Evolutionary conservation across 2,797 vertebrate genomes (phyloP), one percentile per base, ranked within the genome.

Genomic region (Cetoscarus ocellatus): DNA sequence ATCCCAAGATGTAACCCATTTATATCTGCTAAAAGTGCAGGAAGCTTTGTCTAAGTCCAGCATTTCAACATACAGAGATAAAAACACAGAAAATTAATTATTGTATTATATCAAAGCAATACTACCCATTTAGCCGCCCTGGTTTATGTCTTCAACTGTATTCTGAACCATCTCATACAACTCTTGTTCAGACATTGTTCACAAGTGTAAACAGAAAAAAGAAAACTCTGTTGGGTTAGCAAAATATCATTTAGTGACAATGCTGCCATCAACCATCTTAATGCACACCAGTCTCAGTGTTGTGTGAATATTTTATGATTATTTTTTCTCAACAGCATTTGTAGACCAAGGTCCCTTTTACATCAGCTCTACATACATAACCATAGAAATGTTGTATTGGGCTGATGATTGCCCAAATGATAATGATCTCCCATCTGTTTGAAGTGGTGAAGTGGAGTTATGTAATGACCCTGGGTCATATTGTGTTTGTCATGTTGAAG

Each of bases 91-190:
- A 1, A 35, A 1, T 27, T 2, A 27, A 27, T 11, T 34, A 56
- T 50, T 4, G 53, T 2, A 45, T 38, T 3, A 0, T 14, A 13
- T 44, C 1, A 49, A 14, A 10, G 48, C 1, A 57, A 8, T 12
- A 60, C 35, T 63, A 27, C 2, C 27, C 27, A 96, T 88, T 53
- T 95, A 96, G 44, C 95, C 95, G 18, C 90, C 91, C 2, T 95
- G 94, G 73, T 94, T 94, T 86, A 99, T 91, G 80, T 99, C 98
- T 69, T 96, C 98, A 52, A 99, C 98, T 10, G 97, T 96, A 51
- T 99, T 99, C 91, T 99, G 98, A 59, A 99, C 98, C 79, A 99
- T 98, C 60, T 99, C 97, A 67, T 96, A 95, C 94, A 99, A 83
- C 52, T 97, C 97, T 84, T 97, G 96, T 82, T 97, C 97, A 56